A percentile compares a stretch with the other conserved stretches of the same genome.
phyloP scores from a whole-genome alignment of 2,888 invertebrate genomes.

The Lasioglossum malachurum region DNA sequence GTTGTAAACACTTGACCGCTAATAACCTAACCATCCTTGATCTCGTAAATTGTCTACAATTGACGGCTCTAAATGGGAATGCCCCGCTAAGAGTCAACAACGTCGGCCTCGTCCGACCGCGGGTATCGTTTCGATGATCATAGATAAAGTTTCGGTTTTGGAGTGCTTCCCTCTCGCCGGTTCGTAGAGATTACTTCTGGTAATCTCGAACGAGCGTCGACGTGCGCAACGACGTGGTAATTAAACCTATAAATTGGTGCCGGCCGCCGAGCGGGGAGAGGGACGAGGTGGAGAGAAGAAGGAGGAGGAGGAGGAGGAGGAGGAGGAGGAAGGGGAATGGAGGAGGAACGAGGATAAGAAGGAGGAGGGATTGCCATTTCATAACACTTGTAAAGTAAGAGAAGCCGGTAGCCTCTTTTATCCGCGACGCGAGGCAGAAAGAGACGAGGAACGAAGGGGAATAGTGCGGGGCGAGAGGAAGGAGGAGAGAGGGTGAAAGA shows the following conservation, averaged over 20 bases:
- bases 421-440: conserved; percentile 31
- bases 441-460: not conserved
- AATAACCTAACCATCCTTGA: not conserved
- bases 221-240: conserved; percentile 57
- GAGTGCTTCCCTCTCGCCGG: not conserved
- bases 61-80: not conserved
- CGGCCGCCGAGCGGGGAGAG: not conserved
- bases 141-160: conserved; percentile 1
- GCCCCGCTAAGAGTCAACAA: not conserved
- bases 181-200: not conserved
- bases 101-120: not conserved
- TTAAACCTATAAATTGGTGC: conserved; percentile 73
- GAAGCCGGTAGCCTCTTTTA: conserved; percentile 62
- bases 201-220: conserved; percentile 29
- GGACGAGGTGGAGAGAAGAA: not conserved
- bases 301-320: not conserved
- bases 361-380: conserved; percentile 60
- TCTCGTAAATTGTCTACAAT: not conserved
- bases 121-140: not conserved
- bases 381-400: conserved; percentile 71
- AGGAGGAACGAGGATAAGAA: not conserved
- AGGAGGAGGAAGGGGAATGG: not conserved
- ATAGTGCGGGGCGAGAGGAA: not conserved
- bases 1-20: not conserved
- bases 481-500: conserved; percentile 33